Evolutionary conservation across 2,113 vertebrate genomes (phyloP), one percentile per base, ranked within the genome.

Genomic region (Rutilus rutilus): DNA sequence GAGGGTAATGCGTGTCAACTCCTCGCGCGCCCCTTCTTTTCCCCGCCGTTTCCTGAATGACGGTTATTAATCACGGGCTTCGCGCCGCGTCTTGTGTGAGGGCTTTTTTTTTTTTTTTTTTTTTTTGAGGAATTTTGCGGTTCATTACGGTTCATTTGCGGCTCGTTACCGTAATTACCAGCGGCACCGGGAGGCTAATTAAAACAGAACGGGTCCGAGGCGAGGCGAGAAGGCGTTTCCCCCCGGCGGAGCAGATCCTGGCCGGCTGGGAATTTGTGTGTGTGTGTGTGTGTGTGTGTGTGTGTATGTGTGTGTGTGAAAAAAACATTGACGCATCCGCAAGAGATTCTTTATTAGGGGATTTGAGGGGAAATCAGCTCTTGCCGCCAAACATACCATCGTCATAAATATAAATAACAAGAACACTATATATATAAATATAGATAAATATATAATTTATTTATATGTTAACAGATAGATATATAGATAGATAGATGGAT

Each of bases 81-180:
- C 59, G 50, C 47, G 65, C 65, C 65, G 74, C 79, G 75, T 19
- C 74, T 15, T 47, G 42, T 50, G 73, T 54, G 52, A 33, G 57
- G 78, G 39, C 62, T 86, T 80, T 81, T 86, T 60, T 33, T 33
- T 73, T 86, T 86, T 81, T 86, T 60, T 74, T 11, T 73, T 86
- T 86, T 81, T 86, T 60, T 74, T 11, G 27, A 54, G 74, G 87
- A 80, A 89, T 89, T 89, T 85, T 79, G 88, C 86, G 88, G 78
- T 87, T 89, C 86, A 89, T 89, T 89, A 87, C 82, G 86, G 86
- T 73, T 86, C 88, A 85, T 87, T 87, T 83, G 86, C 86, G 83
- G 83, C 88, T 89, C 86, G 88, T 89, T 87, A 89, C 88, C 88
- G 88, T 89, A 89, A 89, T 89, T 89, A 89, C 83, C 85, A 83